Evolutionary conservation across 2,113 vertebrate genomes (phyloP), one percentile per base, ranked within the genome.

Genomic region (Charina bottae): DNA sequence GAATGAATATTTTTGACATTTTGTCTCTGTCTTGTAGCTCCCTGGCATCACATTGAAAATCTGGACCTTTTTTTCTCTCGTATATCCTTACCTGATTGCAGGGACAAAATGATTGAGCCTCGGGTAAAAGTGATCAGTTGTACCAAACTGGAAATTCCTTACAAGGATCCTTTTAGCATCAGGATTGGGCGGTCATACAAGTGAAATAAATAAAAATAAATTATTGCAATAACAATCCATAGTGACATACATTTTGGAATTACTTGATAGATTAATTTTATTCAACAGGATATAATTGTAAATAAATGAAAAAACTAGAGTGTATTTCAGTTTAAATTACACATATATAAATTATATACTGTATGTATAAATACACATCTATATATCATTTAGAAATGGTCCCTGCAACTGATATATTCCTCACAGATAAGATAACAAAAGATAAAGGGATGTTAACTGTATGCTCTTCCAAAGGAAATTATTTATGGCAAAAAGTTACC

Each of bases 31-130:
- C 59, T 91, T 88, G 55, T 97, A 99, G 99, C 99, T 93, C 99
- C 98, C 0, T 99, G 99, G 99, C 98, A 99, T 95, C 99, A 99
- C 96, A 99, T 99, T 58, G 99, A 99, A 97, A 99, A 99, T 96
- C 97, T 99, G 96, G 99, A 99, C 94, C 98, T 99, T 89, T 99
- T 99, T 96, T 99, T 99, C 97, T 99, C 99, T 97, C 98, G 99
- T 97, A 99, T 99, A 99, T 99, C 99, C 99, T 99, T 99, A 97
- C 0, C 0, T 33, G 0, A 54, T 55, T 26, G 4, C 12, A 21
- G n/a, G 28, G 12, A 0, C 1, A 37, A 59, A 53, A 4, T 88
- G 84, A 0, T 23, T 46, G 28, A 8, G 24, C 53, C 17, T 19
- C 46, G 53, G 64, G 24, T 17, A 0, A 5, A 13, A 28, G 58